Evolutionary conservation across 2,113 vertebrate genomes (phyloP).

Genomic region (Saguinus midas): DNA sequence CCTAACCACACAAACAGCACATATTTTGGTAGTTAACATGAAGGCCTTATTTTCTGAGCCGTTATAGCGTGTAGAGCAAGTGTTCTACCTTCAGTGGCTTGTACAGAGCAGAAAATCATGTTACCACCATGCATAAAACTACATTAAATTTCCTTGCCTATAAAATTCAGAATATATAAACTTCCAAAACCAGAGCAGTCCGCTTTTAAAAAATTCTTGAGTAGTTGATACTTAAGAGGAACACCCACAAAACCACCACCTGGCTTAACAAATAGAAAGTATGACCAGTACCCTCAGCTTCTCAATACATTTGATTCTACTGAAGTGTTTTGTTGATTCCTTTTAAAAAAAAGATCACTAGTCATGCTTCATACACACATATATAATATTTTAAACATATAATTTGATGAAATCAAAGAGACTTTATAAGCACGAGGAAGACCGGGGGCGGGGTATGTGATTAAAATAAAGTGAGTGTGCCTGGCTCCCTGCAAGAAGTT

Average conservation of each 20-base stretch:
- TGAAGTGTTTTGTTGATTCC: background rate
- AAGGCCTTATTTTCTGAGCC: background rate
- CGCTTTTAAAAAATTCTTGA: background rate
- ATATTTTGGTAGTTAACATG: background rate
- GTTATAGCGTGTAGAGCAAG: background rate
- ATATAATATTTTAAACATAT: background rate
- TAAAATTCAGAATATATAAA: background rate
- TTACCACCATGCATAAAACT: background rate
- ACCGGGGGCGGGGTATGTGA: background rate
- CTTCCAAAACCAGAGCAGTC: background rate
- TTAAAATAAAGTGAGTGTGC: background rate
- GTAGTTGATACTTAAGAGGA: background rate
- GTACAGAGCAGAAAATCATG: background rate
- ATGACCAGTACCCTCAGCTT: background rate
- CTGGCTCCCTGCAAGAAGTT: background rate
- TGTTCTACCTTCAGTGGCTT: background rate
- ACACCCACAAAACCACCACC: background rate
- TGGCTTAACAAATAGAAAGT: background rate
- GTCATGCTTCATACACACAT: background rate
- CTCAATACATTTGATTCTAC: background rate
- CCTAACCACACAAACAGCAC: background rate
- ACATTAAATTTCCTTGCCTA: background rate
- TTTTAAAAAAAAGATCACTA: background rate
- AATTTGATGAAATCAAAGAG: background rate
- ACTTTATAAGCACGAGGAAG: background rate